phyloP scores from a whole-genome alignment of 2,888 invertebrate genomes.

The Corythucha ciliata region DNA sequence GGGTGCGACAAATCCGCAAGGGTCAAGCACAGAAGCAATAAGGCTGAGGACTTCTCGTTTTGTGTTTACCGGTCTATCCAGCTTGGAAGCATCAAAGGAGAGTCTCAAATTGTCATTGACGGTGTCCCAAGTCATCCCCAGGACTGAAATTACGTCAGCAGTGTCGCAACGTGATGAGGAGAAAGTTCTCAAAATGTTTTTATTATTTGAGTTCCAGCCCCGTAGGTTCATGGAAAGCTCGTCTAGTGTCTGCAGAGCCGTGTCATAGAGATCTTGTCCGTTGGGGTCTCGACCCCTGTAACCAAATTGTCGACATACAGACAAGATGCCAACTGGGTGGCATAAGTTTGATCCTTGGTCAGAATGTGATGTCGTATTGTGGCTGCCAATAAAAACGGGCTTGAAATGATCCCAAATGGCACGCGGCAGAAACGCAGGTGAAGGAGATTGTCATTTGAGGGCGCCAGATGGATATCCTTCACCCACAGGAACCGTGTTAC shows the following conservation, averaged over 20 bases:
- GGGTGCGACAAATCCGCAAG: slow-evolving; percentile 3
- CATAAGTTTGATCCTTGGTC: not conserved
- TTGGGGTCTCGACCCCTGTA: not conserved
- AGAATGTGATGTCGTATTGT: not conserved
- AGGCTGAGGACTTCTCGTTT: not conserved
- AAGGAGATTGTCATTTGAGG: not conserved
- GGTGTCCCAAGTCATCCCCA: not conserved
- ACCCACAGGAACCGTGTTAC: slow-evolving; percentile 14
- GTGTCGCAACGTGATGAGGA: not conserved
- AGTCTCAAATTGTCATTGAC: not conserved
- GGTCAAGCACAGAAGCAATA: slow-evolving; percentile 15
- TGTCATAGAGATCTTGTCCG: no score
- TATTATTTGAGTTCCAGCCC: slow-evolving; percentile 5
- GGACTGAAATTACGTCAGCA: not conserved
- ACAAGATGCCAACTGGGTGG: not conserved
- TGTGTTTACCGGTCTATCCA: not conserved
- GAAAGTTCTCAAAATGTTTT: not conserved
- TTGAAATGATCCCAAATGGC: slow-evolving; percentile 9
- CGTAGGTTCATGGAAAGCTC: slow-evolving; percentile 8
- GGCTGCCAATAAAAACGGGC: slow-evolving; percentile 8
- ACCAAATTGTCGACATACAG: slow-evolving; percentile 11
- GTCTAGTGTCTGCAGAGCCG: not conserved
- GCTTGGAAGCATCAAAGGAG: not conserved
- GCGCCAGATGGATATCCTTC: not conserved
- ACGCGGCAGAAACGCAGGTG: slow-evolving; percentile 2